These are phyloP conservation scores for Atractosteus spatula DNA, from an alignment of 2,113 vertebrate species.

Conservation along the genomic window DNA sequence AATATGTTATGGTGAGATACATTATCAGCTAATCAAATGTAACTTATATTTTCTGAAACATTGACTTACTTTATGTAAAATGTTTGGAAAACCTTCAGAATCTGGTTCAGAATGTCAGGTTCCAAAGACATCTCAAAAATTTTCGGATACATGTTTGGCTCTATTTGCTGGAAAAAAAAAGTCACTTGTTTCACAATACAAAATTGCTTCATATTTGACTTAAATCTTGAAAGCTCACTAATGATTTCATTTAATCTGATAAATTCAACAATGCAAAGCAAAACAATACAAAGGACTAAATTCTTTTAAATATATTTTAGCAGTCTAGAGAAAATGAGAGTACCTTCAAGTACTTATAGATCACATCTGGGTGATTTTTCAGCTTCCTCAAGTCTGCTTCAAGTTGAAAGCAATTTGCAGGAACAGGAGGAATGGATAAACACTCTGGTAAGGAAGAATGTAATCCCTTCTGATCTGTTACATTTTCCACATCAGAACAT, in stretches of 20 bases:
- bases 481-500: constrained; percentile 3
- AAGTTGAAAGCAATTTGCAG: constrained; percentile 86
- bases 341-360: constrained; percentile 89
- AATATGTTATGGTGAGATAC: constrained; percentile 11
- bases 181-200: background rate
- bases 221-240: too few relatives aligned
- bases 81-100: constrained; percentile 77
- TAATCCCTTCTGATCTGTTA: background rate
- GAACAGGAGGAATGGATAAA: constrained; percentile 66
- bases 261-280: too few relatives aligned
- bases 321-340: background rate
- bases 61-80: constrained; percentile 81
- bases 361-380: constrained; percentile 64
- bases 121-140: constrained; percentile 89
- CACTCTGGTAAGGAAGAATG: background rate
- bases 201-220: too few relatives aligned
- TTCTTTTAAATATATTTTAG: background rate
- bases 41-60: too few relatives aligned
- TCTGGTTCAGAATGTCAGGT: constrained; percentile 82
- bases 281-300: too few relatives aligned
- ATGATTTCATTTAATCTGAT: too few relatives aligned
- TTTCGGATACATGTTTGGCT: constrained; percentile 70
- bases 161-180: constrained; percentile 77
- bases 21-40: too few relatives aligned
- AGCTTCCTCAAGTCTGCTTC: constrained; percentile 87